phyloP scores from a whole-genome alignment of 1,140 invertebrate genomes.

The Hylyphantes graminicola region DNA sequence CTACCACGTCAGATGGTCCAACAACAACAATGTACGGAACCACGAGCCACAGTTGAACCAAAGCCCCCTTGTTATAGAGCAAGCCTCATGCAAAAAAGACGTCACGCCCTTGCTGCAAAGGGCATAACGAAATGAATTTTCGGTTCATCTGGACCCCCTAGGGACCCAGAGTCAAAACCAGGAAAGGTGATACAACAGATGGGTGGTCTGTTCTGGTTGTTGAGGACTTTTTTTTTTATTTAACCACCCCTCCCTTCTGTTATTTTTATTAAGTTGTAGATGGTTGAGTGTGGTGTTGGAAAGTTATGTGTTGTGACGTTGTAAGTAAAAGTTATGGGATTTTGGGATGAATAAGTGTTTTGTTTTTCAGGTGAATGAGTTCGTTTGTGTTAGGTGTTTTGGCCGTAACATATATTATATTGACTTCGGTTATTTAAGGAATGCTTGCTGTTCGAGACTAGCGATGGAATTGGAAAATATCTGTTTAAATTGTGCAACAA shows the following conservation, averaged over 20 bases:
- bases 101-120: slow-evolving; percentile 32
- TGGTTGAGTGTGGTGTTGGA: neutral
- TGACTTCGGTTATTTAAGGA: too few species aligned
- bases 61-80: neutral
- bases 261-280: neutral
- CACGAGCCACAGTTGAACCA: neutral
- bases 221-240: neutral
- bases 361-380: neutral
- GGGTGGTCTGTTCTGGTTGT: slow-evolving; percentile 20
- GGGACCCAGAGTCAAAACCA: neutral
- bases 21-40: slow-evolving; percentile 6
- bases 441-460: too few species aligned
- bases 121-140: slow-evolving; percentile 23
- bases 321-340: too few species aligned
- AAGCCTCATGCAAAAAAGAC: slow-evolving; percentile 10
- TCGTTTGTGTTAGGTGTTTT: neutral
- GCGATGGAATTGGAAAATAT: too few species aligned
- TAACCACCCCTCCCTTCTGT: neutral
- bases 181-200: slow-evolving; percentile 18
- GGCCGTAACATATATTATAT: too few species aligned
- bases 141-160: slow-evolving; percentile 1
- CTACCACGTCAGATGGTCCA: slow-evolving; percentile 32
- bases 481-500: too few species aligned
- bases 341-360: neutral
- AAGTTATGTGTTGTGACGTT: neutral